A percentile compares a stretch with the other conserved stretches of the same genome.
phyloP scores from a whole-genome alignment of 2,888 invertebrate genomes.

The Ophraella communa region DNA sequence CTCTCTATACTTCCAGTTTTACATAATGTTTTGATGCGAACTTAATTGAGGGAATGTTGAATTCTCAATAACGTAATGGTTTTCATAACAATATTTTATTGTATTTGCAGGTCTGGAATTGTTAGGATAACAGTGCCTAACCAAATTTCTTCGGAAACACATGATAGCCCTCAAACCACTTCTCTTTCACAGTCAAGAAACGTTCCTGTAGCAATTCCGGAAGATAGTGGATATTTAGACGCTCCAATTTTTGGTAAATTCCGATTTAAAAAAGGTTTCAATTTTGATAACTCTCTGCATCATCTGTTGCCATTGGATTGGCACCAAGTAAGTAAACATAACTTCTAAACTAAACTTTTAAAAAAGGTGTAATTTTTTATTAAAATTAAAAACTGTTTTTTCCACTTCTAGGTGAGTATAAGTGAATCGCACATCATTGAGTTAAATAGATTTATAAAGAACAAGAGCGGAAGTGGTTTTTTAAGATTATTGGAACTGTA shows the following conservation, averaged over 20 bases:
- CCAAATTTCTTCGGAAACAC: background rate
- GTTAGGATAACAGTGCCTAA: background rate
- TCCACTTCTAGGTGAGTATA: constrained; percentile 28
- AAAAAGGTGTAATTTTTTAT: background rate
- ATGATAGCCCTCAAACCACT: background rate
- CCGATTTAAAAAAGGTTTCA: constrained; percentile 28
- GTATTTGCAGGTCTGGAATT: background rate
- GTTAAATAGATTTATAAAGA: constrained; percentile 35
- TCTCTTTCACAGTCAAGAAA: background rate
- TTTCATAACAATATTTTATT: background rate
- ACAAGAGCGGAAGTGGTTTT: constrained; percentile 30
- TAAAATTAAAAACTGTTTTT: background rate
- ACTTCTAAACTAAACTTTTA: too few relatives aligned
- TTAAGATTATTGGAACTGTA: constrained; percentile 38
- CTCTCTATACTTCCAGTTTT: too few relatives aligned
- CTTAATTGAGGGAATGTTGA: too few relatives aligned
- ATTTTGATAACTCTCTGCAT: constrained; percentile 40
- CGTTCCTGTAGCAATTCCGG: background rate
- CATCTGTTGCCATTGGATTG: constrained; percentile 34
- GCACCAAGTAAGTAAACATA: constrained; percentile 7
- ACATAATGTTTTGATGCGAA: too few relatives aligned
- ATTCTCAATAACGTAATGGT: too few relatives aligned
- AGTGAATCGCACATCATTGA: constrained; percentile 35
- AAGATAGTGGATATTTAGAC: constrained; percentile 21
- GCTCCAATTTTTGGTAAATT: constrained; percentile 37